Percentiles rank a stretch among this genome's conserved stretches.
These are phyloP conservation scores for Corythoichthys haematopterus DNA, from an alignment of 2,113 vertebrate species.

Conservation along the genomic window DNA sequence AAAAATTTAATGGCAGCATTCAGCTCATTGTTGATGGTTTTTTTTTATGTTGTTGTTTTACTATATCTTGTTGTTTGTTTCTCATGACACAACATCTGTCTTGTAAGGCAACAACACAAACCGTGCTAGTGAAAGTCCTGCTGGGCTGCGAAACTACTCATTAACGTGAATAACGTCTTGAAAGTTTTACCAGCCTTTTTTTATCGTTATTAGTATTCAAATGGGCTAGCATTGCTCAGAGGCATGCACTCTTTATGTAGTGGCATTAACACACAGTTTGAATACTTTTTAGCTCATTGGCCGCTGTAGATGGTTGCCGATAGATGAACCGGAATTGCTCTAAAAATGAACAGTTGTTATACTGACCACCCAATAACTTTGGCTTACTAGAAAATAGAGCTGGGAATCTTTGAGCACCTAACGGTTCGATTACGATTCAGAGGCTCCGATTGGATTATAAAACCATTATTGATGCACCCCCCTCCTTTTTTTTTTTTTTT, in stretches of 20 bases:
- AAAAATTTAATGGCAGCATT: neutral
- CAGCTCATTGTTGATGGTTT: neutral
- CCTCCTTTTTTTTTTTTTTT: no score
- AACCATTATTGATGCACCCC: no score
- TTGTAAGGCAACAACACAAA: constrained; percentile 17
- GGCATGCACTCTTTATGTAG: neutral
- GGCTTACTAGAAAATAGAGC: no score
- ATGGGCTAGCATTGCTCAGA: neutral
- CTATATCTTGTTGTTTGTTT: constrained; percentile 27
- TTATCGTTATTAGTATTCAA: neutral
- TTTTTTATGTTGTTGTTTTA: neutral
- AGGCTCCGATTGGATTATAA: no score
- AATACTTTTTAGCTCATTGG: no score
- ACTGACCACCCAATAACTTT: neutral
- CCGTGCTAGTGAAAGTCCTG: constrained; percentile 23
- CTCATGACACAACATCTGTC: constrained; percentile 17
- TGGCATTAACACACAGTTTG: neutral
- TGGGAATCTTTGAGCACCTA: no score
- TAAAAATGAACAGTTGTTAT: neutral
- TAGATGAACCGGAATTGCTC: no score
- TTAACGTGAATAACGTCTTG: neutral
- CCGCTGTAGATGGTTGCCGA: no score
- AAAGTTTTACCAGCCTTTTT: neutral
- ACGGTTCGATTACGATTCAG: no score
- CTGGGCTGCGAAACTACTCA: constrained; percentile 12